phyloP scores from a whole-genome alignment of 2,797 vertebrate genomes.

The Dendrocincla fuliginosa region DNA sequence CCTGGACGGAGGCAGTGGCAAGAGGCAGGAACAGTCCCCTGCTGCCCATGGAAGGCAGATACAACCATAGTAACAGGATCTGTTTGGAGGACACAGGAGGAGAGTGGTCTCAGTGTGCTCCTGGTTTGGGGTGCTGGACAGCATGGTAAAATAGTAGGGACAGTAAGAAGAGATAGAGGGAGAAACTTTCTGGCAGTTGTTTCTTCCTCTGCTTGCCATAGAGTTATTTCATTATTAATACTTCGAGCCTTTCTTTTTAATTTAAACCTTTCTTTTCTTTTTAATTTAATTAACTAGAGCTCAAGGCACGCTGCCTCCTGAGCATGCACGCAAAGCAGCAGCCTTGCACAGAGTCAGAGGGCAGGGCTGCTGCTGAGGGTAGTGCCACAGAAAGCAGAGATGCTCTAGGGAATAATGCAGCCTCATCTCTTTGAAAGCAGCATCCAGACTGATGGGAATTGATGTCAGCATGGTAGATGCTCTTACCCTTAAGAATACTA shows the following conservation, averaged over 20 bases:
- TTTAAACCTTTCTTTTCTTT: conserved; percentile 52
- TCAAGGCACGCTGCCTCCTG: not conserved
- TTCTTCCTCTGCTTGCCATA: not conserved
- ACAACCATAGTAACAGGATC: not conserved
- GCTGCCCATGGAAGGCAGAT: not conserved
- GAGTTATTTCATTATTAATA: conserved; percentile 51
- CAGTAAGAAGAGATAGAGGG: not conserved
- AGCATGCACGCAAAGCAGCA: not conserved
- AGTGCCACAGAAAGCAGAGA: not conserved
- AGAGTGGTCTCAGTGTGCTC: not conserved
- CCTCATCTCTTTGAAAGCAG: not conserved
- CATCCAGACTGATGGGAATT: not conserved
- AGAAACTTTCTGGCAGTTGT: not conserved
- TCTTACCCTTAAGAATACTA: not conserved
- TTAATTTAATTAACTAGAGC: conserved; percentile 32
- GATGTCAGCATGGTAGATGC: not conserved
- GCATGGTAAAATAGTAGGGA: not conserved
- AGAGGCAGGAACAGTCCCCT: not conserved
- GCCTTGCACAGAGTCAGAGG: not conserved
- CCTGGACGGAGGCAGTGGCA: accelerated
- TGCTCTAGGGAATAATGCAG: not conserved
- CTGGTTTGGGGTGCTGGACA: not conserved
- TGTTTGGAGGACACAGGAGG: not conserved
- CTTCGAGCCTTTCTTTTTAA: not conserved
- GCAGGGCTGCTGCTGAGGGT: not conserved